A percentile compares a stretch with the other conserved stretches of the same genome.
These are phyloP conservation scores for Esox lucius DNA, from an alignment of 2,797 vertebrate genomes.

Conservation along the genomic window DNA sequence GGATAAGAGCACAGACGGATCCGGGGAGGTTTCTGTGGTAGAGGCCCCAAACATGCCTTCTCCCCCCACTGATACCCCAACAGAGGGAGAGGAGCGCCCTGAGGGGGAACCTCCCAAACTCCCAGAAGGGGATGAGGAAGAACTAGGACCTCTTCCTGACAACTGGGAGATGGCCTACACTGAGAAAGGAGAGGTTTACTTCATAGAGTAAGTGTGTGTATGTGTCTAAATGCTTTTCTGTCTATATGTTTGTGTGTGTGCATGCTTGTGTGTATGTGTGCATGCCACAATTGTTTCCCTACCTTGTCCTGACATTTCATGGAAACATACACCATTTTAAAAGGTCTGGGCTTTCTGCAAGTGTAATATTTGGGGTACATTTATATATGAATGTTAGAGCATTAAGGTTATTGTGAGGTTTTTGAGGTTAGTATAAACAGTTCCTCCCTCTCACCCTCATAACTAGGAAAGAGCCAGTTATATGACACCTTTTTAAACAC, in stretches of 20 bases:
- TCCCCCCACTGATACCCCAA: slow-evolving; percentile 77
- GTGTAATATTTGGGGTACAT: no score
- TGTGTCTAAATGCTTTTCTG: not conserved
- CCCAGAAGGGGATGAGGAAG: slow-evolving; percentile 83
- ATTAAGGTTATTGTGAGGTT: no score
- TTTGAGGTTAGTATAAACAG: no score
- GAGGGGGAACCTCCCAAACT: slow-evolving; percentile 71
- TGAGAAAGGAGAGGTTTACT: slow-evolving; percentile 99
- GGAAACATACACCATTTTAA: no score
- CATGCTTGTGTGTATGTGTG: not conserved
- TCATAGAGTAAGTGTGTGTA: slow-evolving; percentile 85
- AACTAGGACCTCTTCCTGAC: slow-evolving; percentile 90
- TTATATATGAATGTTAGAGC: no score
- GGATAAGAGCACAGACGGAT: slow-evolving; percentile 92
- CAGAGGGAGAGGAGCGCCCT: slow-evolving; percentile 83
- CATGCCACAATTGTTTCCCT: no score
- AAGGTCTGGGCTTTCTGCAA: no score
- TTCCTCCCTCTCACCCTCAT: slow-evolving; percentile 77
- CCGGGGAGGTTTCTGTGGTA: slow-evolving; percentile 82
- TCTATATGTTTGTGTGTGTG: slow-evolving; percentile 16
- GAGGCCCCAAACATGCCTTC: slow-evolving; percentile 82
- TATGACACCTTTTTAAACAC: slow-evolving; percentile 81
- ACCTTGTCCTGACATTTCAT: no score
- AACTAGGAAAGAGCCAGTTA: slow-evolving; percentile 87
- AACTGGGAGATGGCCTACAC: slow-evolving; percentile 99